Base-by-base conservation (phyloP, 2,888 invertebrate genomes). In the Volucella inflata region DNA sequence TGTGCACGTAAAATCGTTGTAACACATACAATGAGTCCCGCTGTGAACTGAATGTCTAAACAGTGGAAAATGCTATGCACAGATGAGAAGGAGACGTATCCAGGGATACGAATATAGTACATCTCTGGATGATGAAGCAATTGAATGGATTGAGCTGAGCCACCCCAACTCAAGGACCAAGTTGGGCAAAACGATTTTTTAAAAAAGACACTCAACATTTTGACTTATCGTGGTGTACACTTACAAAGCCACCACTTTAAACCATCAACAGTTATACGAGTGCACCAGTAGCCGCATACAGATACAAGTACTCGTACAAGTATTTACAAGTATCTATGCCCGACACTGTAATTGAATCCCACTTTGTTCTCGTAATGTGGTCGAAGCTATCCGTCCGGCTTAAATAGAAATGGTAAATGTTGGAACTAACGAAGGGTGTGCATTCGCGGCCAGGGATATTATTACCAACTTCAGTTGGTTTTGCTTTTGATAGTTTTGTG, bases 1-100 rank as follows among this genome's bases (percentile, higher is more conserved):
- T 85, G 85, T 85, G 85, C 85, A 85, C 85, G 85, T 85, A 85
- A 85, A 85, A 85, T 85, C 85, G 85, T 77, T 85, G 85, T 85
- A 85, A 85, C 85, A 85, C 81, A 85, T 81, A 85, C 85, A 85
- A 85, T 85, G 81, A 77, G 76, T 81, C 81, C 85, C 81, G 85
- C 85, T 85, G 85, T 85, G 85, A 85, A 81, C 85, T 76, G 85
- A 85, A 85, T 85, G 81, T 85, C 85, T 85, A 81, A 84, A 85
- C 71, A 85, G 85, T 81, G 72, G 81, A 76, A 85, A 85, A 85
- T 85, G 76, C 81, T 72, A 81, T 77, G 76, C 76, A 85, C 72
- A 30, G 30, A 30, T 30, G 30, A 30, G 30, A 30, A 30, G 30
- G 30, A 30, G 85, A 77, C 76, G 81, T 81, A 72, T 71, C 62